A percentile compares a stretch with the other conserved stretches of the same genome.
phyloP scores from a whole-genome alignment of 2,888 invertebrate species.

The Leucophenga montana region DNA sequence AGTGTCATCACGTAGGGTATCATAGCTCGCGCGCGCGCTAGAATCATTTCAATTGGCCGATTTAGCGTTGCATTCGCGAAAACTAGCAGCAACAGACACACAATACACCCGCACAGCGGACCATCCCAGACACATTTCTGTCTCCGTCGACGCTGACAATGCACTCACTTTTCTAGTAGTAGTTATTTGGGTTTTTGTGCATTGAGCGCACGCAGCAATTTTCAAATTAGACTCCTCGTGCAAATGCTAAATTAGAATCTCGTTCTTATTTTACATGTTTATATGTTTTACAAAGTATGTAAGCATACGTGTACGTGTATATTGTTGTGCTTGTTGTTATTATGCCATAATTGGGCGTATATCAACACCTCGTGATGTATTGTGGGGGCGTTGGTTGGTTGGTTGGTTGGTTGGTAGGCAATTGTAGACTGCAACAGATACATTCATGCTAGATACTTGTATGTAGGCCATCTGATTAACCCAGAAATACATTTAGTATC shows the following conservation, averaged over 20 bases:
- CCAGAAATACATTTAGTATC: conserved; percentile 41
- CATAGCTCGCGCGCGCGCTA: conserved; percentile 28
- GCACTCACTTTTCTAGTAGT: conserved; percentile 18
- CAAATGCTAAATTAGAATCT: conserved; percentile 49
- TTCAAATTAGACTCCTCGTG: conserved; percentile 67
- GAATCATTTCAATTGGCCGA: conserved; percentile 59
- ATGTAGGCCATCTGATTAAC: conserved; percentile 53
- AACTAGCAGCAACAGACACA: background rate
- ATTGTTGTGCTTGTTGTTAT: too few relatives aligned
- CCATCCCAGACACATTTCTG: background rate
- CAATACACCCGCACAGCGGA: background rate
- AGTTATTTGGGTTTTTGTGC: conserved; percentile 15
- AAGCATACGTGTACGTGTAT: too few relatives aligned
- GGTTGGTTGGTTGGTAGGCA: conserved; percentile 18
- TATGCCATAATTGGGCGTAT: conserved; percentile 35
- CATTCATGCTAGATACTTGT: too few relatives aligned
- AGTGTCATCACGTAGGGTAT: background rate
- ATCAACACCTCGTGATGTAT: conserved; percentile 37
- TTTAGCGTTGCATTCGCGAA: conserved; percentile 14
- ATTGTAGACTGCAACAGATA: too few relatives aligned
- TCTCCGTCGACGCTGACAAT: conserved; percentile 15
- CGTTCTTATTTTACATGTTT: background rate
- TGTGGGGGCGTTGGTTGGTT: background rate
- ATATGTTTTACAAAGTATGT: too few relatives aligned
- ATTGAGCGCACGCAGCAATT: conserved; percentile 60